A percentile compares a stretch with the other conserved stretches of the same genome.
Evolutionary conservation across 1,140 invertebrate species (phyloP).

Genomic region (Halyomorpha halys): DNA sequence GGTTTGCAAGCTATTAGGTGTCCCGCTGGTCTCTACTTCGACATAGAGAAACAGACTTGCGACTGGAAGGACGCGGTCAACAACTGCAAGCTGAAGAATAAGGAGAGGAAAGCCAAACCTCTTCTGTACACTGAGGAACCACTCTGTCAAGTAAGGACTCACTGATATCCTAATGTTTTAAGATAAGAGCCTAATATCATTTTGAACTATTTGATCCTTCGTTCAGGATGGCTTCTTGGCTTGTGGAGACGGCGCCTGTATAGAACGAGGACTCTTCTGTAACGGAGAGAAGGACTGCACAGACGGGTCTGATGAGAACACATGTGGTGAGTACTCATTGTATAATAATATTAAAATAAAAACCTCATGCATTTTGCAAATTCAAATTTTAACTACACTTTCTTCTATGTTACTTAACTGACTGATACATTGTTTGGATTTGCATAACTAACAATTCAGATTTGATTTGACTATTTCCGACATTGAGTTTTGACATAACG

Average conservation of each 20-base stretch:
- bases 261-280: slow-evolving; percentile 84
- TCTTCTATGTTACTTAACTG: too few species aligned
- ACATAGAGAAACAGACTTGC: slow-evolving; percentile 92
- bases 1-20: slow-evolving; percentile 86
- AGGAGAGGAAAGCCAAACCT: slow-evolving; percentile 81
- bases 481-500: too few species aligned
- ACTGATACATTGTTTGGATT: too few species aligned
- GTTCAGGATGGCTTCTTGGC: slow-evolving; percentile 64
- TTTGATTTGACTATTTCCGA: too few species aligned
- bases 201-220: not conserved
- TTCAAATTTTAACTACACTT: too few species aligned
- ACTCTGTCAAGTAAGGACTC: slow-evolving; percentile 48
- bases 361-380: too few species aligned
- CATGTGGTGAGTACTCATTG: slow-evolving; percentile 62
- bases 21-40: slow-evolving; percentile 84
- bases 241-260: slow-evolving; percentile 76
- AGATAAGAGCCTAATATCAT: not conserved
- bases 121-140: slow-evolving; percentile 83
- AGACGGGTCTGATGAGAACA: slow-evolving; percentile 84
- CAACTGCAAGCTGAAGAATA: slow-evolving; percentile 85
- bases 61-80: slow-evolving; percentile 90
- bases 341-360: not conserved
- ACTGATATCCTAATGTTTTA: too few species aligned
- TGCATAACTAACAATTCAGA: too few species aligned
- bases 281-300: slow-evolving; percentile 84